Conservation (phyloP, 2,888 invertebrate species). For the Drosophila mulleri region DNA sequence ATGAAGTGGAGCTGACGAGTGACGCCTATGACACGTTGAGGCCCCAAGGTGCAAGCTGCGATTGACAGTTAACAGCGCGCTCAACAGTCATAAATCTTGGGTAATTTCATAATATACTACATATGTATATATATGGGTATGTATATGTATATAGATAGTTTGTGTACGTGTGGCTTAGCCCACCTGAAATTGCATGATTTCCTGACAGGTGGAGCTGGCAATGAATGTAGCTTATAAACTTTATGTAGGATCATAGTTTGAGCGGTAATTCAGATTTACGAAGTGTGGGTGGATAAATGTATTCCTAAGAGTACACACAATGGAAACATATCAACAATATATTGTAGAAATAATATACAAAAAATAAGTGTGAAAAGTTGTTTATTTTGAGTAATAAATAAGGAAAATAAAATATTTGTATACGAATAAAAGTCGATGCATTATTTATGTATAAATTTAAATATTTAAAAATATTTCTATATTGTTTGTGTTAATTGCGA, state of each 20-base stretch:
- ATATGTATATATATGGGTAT: not conserved
- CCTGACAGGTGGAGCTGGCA: not conserved
- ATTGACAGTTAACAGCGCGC: slow-evolving; percentile 51
- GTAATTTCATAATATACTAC: slow-evolving; percentile 38
- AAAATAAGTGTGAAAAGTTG: not conserved
- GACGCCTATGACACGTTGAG: slow-evolving; percentile 35
- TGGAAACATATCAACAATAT: not conserved
- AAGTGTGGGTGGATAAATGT: not conserved
- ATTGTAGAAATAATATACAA: not conserved
- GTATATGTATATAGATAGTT: not conserved
- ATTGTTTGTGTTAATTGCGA: no score
- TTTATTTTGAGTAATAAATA: not conserved
- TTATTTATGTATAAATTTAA: no score
- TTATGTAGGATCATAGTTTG: slow-evolving; percentile 3
- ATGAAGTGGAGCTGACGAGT: slow-evolving; percentile 12
- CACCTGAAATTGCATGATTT: slow-evolving; percentile 41
- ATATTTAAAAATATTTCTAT: no score
- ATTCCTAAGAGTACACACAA: not conserved
- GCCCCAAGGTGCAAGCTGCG: slow-evolving; percentile 44
- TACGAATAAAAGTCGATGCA: not conserved
- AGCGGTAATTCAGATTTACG: not conserved
- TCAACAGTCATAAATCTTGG: slow-evolving; percentile 55
- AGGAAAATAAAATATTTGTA: not conserved
- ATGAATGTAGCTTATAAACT: slow-evolving; percentile 4
- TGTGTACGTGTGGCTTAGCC: slow-evolving; percentile 6